Evolutionary conservation across 2,888 invertebrate species (phyloP), one percentile per base, ranked within the genome.

Genomic region (Philereme vetulata): DNA sequence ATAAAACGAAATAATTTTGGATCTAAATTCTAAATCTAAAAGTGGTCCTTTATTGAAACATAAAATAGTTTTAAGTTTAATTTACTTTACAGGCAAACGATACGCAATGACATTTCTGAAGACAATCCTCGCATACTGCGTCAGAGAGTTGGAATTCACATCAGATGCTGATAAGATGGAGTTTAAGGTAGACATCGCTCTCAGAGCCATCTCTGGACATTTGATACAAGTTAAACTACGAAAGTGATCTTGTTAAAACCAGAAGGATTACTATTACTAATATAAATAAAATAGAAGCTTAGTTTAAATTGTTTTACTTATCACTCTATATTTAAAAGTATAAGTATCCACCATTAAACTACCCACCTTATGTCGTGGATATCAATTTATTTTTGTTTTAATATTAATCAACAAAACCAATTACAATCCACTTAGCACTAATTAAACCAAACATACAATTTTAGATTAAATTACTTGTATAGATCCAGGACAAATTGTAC

Each of bases 61-160:
- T 21, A 21, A 2, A 21, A 21, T 1, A 21, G 21, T 21, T 21
- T 21, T 21, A 1, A 21, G 21, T 21, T 21, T 21, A 21, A 21
- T 21, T 21, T 2, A 21, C 21, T 48, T 72, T 70, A 0, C 71
- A 90, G 89, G 89, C 57, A 87, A 81, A 64, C 82, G 73, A 56
- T 88, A 88, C 60, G 86, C 88, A 0, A 78, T 86, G 72, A 67
- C 78, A 0, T 60, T 86, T 21, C 5, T 85, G 60, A 90, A 89
- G 70, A 88, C 87, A 0, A 35, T 81, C 3, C 51, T 87, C 33
- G 78, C 81, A 3, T 68, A 81, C 36, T 79, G 78, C 51, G 68
- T 85, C 4, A 74, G 85, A 32, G 84, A 83, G 11, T 63, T 85
- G 33, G 72, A 73, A 63, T 72, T 88, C 38, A 50, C 60, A 2